Percentiles rank a stretch among this genome's conserved stretches.
Conservation (phyloP, 2,113 vertebrate species). For the Mungos mungo region DNA sequence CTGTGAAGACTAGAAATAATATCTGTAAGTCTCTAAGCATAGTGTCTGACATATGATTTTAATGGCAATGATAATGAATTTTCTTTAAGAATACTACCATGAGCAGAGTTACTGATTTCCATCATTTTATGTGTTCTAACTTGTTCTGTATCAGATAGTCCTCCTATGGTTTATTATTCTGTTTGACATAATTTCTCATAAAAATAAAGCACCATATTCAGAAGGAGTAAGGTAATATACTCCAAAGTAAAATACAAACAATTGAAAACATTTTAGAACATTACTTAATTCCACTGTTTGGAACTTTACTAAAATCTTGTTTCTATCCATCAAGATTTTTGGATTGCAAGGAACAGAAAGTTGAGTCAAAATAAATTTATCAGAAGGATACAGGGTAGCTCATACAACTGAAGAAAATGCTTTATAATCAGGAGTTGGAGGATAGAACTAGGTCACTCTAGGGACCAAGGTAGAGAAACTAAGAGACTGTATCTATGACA, state of each 20-base stretch:
- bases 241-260: conserved; percentile 34
- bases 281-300: conserved; percentile 14
- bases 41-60: background rate
- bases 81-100: background rate
- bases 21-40: background rate
- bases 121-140: background rate
- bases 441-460: background rate
- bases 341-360: background rate
- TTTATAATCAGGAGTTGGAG: background rate
- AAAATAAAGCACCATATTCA: background rate
- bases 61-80: background rate
- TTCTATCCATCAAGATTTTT: background rate
- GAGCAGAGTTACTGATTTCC: background rate
- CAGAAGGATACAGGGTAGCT: conserved; percentile 1
- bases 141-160: conserved; percentile 12
- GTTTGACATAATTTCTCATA: background rate
- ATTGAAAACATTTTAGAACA: background rate
- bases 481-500: background rate
- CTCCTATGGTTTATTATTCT: conserved; percentile 1
- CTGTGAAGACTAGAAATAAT: conserved; percentile 13
- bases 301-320: background rate
- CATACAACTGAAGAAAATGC: background rate
- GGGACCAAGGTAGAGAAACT: background rate
- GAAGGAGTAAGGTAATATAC: background rate
- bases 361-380: background rate